phyloP scores from a whole-genome alignment of 2,888 invertebrate genomes.

The Lasioglossum zephyrum region DNA sequence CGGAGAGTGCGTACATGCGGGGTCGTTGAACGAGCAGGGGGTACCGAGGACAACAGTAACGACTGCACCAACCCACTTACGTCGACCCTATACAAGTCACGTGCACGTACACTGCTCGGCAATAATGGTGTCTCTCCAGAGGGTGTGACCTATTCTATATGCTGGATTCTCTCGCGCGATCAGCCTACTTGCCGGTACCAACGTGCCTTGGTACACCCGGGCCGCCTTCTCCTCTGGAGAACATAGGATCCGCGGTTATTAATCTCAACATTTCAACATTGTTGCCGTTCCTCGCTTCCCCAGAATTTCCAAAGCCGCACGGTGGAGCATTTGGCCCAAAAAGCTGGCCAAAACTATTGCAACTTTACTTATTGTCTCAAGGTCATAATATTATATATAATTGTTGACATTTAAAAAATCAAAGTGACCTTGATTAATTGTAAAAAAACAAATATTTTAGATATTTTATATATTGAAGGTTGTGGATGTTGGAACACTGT shows the following conservation, averaged over 20 bases:
- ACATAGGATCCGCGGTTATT: constrained; percentile 9
- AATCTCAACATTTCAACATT: constrained; percentile 4
- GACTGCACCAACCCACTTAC: constrained; percentile 72
- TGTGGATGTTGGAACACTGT: no score
- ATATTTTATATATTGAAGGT: no score
- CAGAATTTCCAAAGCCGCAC: neutral
- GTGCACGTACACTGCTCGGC: constrained; percentile 72
- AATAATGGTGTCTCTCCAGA: constrained; percentile 69
- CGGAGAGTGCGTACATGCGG: constrained; percentile 67
- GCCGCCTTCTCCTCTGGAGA: constrained; percentile 34
- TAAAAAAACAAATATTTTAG: no score
- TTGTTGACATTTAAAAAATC: no score
- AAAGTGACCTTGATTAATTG: no score
- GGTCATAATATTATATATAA: no score
- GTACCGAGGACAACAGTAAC: constrained; percentile 74
- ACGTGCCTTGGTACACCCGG: constrained; percentile 37
- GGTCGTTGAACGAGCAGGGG: constrained; percentile 82
- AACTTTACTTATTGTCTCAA: no score
- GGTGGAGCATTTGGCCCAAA: no score
- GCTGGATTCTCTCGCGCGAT: constrained; percentile 63
- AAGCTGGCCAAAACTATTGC: no score
- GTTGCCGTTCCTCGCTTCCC: neutral
- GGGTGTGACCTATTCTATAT: constrained; percentile 74
- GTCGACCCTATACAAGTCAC: constrained; percentile 74
- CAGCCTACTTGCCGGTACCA: constrained; percentile 51